Conservation (phyloP, 2,113 vertebrate species). For the Nannobrachium achirus region DNA sequence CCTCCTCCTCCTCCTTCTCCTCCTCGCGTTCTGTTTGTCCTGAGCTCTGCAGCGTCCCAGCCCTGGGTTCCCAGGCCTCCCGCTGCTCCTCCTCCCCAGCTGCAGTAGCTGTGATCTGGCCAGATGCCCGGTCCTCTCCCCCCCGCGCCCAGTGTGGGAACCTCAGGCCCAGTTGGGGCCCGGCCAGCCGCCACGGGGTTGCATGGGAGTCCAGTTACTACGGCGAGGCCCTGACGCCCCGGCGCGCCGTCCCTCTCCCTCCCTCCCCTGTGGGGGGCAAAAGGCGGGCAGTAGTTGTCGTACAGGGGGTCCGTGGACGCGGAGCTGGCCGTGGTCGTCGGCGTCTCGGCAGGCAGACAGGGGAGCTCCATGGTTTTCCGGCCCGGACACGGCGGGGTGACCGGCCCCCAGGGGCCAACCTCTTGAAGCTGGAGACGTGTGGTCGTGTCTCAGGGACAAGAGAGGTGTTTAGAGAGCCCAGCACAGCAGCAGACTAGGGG, state of each 20-base stretch:
- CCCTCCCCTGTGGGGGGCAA: conserved; percentile 41
- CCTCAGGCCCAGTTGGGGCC: conserved; percentile 63
- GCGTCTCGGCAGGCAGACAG: conserved; percentile 61
- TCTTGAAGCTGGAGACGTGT: no score
- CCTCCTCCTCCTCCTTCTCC: conserved; percentile 39
- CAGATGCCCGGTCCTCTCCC: conserved; percentile 59
- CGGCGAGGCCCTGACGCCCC: conserved; percentile 41
- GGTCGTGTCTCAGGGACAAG: no score
- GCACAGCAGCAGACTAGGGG: no score
- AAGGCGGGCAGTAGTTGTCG: conserved; percentile 48
- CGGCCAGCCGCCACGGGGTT: conserved; percentile 50
- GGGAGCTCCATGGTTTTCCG: conserved; percentile 71
- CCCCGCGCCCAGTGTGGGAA: conserved; percentile 65
- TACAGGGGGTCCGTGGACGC: conserved; percentile 67
- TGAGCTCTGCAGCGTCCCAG: conserved; percentile 4
- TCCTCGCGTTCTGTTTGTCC: conserved; percentile 45
- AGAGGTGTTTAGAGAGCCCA: no score
- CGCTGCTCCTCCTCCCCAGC: conserved; percentile 66
- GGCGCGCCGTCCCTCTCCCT: conserved; percentile 50
- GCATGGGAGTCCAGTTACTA: conserved; percentile 64
- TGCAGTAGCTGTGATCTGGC: conserved; percentile 73
- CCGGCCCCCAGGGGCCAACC: not conserved
- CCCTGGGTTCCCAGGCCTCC: conserved; percentile 51
- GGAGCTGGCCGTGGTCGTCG: conserved; percentile 59
- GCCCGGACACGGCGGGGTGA: conserved; percentile 29